Conservation (phyloP, 2,113 vertebrate species). For the Thunnus thynnus region DNA sequence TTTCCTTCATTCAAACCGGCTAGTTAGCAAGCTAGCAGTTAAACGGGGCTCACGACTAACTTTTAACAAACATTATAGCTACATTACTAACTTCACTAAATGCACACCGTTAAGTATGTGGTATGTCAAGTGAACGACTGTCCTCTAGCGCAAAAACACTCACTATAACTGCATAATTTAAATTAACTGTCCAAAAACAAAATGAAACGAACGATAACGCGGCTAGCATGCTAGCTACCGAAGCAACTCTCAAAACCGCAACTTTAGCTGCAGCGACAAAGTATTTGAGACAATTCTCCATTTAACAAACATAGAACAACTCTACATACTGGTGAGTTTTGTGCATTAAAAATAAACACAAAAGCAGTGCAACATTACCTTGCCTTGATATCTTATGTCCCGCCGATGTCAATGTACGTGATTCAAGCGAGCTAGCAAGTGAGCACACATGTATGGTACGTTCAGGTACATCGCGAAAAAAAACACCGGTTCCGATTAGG, state of each 20-base stretch:
- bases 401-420: constrained; percentile 18
- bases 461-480: constrained; percentile 28
- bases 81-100: not conserved
- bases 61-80: not conserved
- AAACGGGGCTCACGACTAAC: not conserved
- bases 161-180: not conserved
- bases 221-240: constrained; percentile 25
- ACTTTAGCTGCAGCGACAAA: not conserved
- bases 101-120: rapidly evolving
- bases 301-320: rapidly evolving
- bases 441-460: constrained; percentile 31
- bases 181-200: not conserved
- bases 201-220: constrained; percentile 24
- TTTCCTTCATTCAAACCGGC: constrained; percentile 45
- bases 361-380: constrained; percentile 30
- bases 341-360: not conserved
- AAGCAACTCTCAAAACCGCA: not conserved
- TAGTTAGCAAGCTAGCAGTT: constrained; percentile 43
- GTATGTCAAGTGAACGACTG: no score
- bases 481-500: rapidly evolving
- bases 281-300: not conserved
- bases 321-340: rapidly evolving
- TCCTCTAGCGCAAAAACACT: not conserved
- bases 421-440: constrained; percentile 8
- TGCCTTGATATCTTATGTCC: constrained; percentile 9